Conservation (phyloP, 2,888 invertebrate species). For the Stenodema calcarata region DNA sequence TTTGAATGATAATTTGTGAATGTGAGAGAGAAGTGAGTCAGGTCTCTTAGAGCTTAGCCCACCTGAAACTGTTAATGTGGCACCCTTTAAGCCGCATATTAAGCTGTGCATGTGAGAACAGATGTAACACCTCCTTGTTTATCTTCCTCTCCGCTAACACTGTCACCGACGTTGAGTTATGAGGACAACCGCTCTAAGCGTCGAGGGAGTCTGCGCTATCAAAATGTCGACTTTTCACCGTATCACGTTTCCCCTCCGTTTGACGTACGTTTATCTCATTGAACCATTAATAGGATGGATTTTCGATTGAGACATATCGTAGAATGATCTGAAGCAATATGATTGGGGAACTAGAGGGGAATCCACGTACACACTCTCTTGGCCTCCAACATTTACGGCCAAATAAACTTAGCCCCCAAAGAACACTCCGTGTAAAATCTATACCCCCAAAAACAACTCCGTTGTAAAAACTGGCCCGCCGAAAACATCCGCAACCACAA, state of each 20-base stretch:
- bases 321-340: too few species aligned
- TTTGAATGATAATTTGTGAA: background rate
- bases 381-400: too few species aligned
- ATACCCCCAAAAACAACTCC: too few species aligned
- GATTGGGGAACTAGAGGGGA: too few species aligned
- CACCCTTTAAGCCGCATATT: background rate
- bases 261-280: too few species aligned
- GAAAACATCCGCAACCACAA: too few species aligned
- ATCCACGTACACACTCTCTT: too few species aligned
- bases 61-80: background rate
- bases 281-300: too few species aligned
- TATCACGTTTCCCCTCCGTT: background rate
- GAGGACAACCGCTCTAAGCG: background rate
- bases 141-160: background rate
- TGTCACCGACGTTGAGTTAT: background rate
- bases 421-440: too few species aligned
- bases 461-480: too few species aligned
- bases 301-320: too few species aligned
- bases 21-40: background rate
- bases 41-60: background rate
- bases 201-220: background rate
- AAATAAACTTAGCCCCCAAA: too few species aligned
- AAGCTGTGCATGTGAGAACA: background rate
- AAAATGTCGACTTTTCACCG: background rate
- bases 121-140: background rate